Evolutionary conservation across 2,113 vertebrate species (phyloP).

Genomic region (Vulpes ferrilata): DNA sequence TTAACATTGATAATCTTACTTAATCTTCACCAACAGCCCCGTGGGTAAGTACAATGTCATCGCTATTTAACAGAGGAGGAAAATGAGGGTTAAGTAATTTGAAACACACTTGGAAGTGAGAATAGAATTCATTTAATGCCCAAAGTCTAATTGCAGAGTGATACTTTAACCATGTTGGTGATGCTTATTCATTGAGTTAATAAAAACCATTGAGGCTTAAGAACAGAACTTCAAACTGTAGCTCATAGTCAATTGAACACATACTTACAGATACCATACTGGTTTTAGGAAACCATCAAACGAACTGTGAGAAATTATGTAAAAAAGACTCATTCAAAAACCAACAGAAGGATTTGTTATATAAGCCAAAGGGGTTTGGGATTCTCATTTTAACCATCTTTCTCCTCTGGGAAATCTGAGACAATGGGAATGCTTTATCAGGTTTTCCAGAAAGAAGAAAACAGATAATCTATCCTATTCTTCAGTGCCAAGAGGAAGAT

Average conservation of each 20-base stretch:
- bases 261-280: not conserved
- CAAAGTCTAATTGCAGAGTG: not conserved
- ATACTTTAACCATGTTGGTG: not conserved
- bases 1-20: not conserved
- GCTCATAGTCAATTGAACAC: not conserved
- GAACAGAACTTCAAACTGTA: not conserved
- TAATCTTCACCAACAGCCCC: not conserved
- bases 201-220: not conserved
- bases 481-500: not conserved
- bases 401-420: not conserved
- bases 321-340: not conserved
- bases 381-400: not conserved
- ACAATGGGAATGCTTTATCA: not conserved
- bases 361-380: not conserved
- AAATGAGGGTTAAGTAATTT: not conserved
- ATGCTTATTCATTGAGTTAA: not conserved
- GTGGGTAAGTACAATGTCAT: not conserved
- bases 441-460: slow-evolving; percentile 25
- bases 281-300: not conserved
- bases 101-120: not conserved
- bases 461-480: not conserved
- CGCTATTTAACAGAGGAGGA: not conserved
- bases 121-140: not conserved
- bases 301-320: not conserved
- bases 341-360: not conserved